phyloP scores from a whole-genome alignment of 2,888 invertebrate species.

The Agrilus biguttatus region DNA sequence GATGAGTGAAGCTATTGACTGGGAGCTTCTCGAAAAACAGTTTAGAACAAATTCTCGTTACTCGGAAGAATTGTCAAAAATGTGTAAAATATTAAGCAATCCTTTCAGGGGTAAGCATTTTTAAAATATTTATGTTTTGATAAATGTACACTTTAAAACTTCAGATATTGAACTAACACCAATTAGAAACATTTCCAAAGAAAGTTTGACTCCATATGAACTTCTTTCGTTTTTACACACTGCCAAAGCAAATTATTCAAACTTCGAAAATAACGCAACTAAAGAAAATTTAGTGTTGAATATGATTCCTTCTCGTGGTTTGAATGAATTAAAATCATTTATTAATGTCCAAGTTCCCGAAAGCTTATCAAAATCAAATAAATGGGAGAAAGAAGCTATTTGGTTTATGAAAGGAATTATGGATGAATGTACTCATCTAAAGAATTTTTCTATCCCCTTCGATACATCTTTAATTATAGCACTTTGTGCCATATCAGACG shows the following conservation, averaged over 20 bases:
- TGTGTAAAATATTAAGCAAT: constrained; percentile 68
- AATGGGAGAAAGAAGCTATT: constrained; percentile 64
- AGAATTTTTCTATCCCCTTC: constrained; percentile 75
- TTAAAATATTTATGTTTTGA: too few species aligned
- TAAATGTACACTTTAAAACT: too few species aligned
- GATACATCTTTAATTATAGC: constrained; percentile 85
- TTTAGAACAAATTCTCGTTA: constrained; percentile 70
- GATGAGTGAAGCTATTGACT: constrained; percentile 88
- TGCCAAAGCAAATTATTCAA: too few species aligned
- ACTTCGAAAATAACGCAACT: too few species aligned
- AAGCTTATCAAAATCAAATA: constrained; percentile 28
- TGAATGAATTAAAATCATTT: too few species aligned
- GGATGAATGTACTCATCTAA: constrained; percentile 97
- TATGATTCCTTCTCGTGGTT: too few species aligned
- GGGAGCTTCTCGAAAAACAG: constrained; percentile 81
- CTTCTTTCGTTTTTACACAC: background rate
- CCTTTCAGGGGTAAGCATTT: constrained; percentile 13
- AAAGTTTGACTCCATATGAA: background rate
- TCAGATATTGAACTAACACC: too few species aligned
- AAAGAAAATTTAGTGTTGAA: constrained; percentile 4
- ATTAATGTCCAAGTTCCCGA: too few species aligned
- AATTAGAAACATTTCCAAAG: too few species aligned
- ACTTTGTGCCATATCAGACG: constrained; percentile 79
- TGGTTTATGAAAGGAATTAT: constrained; percentile 95
- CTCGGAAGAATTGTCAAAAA: constrained; percentile 71